Evolutionary conservation across 1,140 invertebrate species (phyloP), one percentile per base, ranked within the genome.

Genomic region (Muscidifurax raptorellus): DNA sequence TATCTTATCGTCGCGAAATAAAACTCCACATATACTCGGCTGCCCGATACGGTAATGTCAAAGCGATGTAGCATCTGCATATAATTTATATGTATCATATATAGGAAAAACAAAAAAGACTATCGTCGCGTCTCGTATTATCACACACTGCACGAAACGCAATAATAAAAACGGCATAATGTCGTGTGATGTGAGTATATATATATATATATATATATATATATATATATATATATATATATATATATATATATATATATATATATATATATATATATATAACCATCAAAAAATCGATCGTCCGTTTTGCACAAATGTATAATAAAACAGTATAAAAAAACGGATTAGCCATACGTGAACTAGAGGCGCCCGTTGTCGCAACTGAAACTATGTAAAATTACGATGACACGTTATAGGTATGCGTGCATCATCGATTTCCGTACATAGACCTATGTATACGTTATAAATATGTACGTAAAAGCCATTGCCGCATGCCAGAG

Each of bases 401-500:
- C 47, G 47, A 52, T 52, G 52, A 59, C 15, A 18, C 52, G 22
- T n/a, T n/a, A 59, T 22, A 52, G 18, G 47, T 52, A 52, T 52
- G 47, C 52, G 18, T 59, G 36, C 18, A 59, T 59, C 52, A 59
- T 59, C 52, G 52, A 59, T 59, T 22, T 59, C 22, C 52, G 52
- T 59, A 59, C 52, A 59, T n/a, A 59, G 52, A 59, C 6, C 52
- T 59, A 59, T 59, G 18, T 52, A 22, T 52, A 52, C 13, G 30
- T 59, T 12, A 9, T 15, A 32, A 10, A 40, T 40, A 74, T n/a
- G 7, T 18, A 52, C 32, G 69, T 32, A 75, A 85, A 84, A 82
- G 77, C 52, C 18, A 83, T 25, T 85, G 86, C 67, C 25, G 85
- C 44, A 77, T 72, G 85, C 79, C 82, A n/a, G 76, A 36, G 2